Percentiles rank a stretch among this genome's conserved stretches.
Conservation (phyloP, 92 coral and sea anemone genomes). For the Zoanthus gigantus region DNA sequence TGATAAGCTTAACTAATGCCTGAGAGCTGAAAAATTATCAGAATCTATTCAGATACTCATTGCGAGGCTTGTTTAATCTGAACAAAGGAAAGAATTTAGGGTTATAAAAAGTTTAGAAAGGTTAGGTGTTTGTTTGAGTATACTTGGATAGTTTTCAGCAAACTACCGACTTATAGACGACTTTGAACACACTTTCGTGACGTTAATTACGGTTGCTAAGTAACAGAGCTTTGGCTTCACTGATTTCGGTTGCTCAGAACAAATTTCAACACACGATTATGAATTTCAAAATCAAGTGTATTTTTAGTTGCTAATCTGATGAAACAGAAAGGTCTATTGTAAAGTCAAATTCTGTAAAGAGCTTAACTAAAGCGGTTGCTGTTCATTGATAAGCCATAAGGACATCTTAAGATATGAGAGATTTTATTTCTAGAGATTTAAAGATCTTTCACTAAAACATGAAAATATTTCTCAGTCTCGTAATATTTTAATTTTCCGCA, state of each 20-base stretch:
- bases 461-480: background rate
- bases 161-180: constrained; percentile 14
- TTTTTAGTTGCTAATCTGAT: background rate
- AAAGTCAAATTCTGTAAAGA: background rate
- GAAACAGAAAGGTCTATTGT: background rate
- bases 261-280: background rate
- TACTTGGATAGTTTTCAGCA: constrained; percentile 5
- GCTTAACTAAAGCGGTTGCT: background rate
- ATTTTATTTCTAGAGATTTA: background rate
- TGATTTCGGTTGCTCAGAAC: background rate
- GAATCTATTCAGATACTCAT: too few relatives aligned
- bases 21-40: background rate
- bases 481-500: background rate
- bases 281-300: background rate
- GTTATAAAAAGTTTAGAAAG: background rate
- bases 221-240: background rate
- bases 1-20: background rate
- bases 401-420: background rate
- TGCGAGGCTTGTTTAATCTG: background rate
- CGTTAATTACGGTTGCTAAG: background rate
- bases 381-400: background rate
- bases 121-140: constrained; percentile 12
- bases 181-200: background rate
- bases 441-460: background rate
- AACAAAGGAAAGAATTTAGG: constrained; percentile 13